These are phyloP conservation scores for Melanogrammus aeglefinus DNA, from an alignment of 2,797 vertebrate genomes.

Conservation along the genomic window DNA sequence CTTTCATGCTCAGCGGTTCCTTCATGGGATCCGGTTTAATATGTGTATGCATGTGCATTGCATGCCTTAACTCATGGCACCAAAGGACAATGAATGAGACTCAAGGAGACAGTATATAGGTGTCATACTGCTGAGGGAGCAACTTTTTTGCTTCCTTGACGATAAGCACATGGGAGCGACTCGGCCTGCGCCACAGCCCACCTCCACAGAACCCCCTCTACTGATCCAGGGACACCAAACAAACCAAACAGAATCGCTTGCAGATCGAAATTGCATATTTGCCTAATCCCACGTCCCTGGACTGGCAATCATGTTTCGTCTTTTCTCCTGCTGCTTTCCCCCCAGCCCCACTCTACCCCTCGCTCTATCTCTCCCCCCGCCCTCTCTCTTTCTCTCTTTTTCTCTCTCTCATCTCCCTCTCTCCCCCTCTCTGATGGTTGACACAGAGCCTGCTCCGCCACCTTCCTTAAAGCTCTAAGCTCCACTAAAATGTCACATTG, in stretches of 20 bases:
- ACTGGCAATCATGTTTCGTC: constrained; percentile 41
- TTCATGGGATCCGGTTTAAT: too few species aligned
- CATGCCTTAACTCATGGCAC: constrained; percentile 6
- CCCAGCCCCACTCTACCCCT: background rate
- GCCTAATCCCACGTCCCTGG: constrained; percentile 63
- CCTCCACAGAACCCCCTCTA: too few species aligned
- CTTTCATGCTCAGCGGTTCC: too few species aligned
- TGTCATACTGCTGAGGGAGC: constrained; percentile 30
- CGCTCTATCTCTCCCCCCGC: constrained; percentile 4
- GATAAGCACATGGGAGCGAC: constrained; percentile 63
- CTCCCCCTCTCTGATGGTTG: constrained; percentile 31
- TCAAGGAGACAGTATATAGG: constrained; percentile 38
- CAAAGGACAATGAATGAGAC: constrained; percentile 32
- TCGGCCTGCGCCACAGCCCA: constrained; percentile 32
- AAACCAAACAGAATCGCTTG: too few species aligned
- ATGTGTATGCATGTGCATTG: background rate
- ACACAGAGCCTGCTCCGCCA: constrained; percentile 57
- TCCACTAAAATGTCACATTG: too few species aligned
- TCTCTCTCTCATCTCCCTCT: constrained; percentile 27
- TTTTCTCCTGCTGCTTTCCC: too few species aligned
- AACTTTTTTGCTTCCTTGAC: constrained; percentile 39
- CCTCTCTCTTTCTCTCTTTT: constrained; percentile 17
- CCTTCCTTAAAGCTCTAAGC: constrained; percentile 47
- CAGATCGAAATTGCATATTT: constrained; percentile 65
- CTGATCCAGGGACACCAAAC: constrained; percentile 36